Percentiles rank a stretch among this genome's conserved stretches.
Conservation (phyloP, 2,113 vertebrate species). For the Tympanuchus pallidicinctus region DNA sequence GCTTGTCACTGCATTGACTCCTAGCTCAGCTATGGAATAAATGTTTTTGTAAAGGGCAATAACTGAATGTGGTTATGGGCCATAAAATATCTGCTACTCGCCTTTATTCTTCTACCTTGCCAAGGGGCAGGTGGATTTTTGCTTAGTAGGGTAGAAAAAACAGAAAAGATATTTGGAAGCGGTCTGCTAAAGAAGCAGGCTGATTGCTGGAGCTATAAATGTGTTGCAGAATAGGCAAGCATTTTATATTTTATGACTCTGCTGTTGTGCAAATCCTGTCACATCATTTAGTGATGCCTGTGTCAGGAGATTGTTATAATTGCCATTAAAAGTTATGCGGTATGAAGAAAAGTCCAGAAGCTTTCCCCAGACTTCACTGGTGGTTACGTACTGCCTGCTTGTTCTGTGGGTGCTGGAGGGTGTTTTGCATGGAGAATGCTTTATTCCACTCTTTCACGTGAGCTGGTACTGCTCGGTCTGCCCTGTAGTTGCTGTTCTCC, state of each 20-base stretch:
- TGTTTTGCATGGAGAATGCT: background rate
- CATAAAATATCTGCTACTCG: conserved; percentile 26
- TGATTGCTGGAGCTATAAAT: background rate
- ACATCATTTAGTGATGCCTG: background rate
- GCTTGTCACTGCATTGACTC: background rate
- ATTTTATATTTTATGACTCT: background rate
- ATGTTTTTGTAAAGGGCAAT: conserved; percentile 2
- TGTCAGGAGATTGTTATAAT: background rate
- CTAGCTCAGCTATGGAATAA: background rate
- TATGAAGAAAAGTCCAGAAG: background rate
- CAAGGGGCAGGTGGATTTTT: background rate
- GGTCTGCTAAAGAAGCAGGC: conserved; percentile 13
- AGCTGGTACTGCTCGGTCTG: background rate
- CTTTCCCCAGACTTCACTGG: background rate
- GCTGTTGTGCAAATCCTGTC: background rate
- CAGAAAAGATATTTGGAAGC: background rate
- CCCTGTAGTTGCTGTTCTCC: background rate
- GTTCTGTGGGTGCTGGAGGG: background rate
- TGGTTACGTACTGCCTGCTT: background rate
- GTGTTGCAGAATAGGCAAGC: background rate
- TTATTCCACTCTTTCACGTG: no score
- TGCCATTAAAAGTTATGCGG: background rate
- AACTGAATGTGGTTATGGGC: conserved; percentile 17
- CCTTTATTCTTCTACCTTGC: conserved; percentile 21
- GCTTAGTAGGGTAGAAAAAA: conserved; percentile 44